Conservation (phyloP, 2,888 invertebrate species). For the Sinodicranocentrus sp. region DNA sequence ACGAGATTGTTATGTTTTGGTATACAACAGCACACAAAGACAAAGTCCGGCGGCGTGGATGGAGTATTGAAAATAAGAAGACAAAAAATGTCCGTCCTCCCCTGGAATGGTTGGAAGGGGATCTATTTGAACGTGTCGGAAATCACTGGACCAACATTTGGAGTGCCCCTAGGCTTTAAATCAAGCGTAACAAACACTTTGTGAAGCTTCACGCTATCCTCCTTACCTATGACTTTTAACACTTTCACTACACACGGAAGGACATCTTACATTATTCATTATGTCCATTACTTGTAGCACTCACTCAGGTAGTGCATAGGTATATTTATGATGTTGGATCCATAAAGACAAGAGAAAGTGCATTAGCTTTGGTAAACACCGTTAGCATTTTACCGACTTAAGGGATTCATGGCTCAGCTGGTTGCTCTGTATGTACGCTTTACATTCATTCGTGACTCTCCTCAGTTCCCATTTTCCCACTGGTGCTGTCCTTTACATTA, state of each 20-base stretch:
- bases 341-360: slow-evolving; percentile 19
- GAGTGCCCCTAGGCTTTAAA: slow-evolving; percentile 58
- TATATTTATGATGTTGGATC: slow-evolving; percentile 1
- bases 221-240: slow-evolving; percentile 24
- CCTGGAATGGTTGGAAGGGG: background rate
- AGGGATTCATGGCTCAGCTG: slow-evolving; percentile 46
- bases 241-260: background rate
- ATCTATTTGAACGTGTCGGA: slow-evolving; percentile 42
- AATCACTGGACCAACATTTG: slow-evolving; percentile 58
- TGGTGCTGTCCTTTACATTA: background rate
- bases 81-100: background rate
- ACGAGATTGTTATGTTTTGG: background rate
- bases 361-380: slow-evolving; percentile 61
- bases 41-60: slow-evolving; percentile 33
- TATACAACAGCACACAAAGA: slow-evolving; percentile 22
- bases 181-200: slow-evolving; percentile 49
- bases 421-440: background rate
- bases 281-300: background rate
- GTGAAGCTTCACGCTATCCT: slow-evolving; percentile 32
- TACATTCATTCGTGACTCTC: slow-evolving; percentile 9
- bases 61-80: too few species aligned
- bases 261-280: slow-evolving; percentile 15
- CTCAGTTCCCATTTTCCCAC: slow-evolving; percentile 8
- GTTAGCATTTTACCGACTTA: slow-evolving; percentile 51
- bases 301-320: slow-evolving; percentile 8